Evolutionary conservation across 2,888 invertebrate genomes (phyloP), one percentile per base, ranked within the genome.

Genomic region (Cerceris rybyensis): DNA sequence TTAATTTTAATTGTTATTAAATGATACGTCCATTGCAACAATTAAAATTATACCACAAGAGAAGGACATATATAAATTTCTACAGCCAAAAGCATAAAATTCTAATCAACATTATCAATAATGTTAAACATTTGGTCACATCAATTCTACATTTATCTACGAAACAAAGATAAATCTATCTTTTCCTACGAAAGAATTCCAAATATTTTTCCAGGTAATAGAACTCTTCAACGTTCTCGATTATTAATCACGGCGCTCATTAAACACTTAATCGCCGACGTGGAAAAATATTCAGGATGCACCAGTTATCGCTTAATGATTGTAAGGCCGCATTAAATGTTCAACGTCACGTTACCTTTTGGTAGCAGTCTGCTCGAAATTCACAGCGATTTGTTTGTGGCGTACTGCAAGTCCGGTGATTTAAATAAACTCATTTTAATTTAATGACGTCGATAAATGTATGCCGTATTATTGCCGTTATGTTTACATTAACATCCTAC

Each of bases 371-470:
- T 17, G 46, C 46, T 52, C 54, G 71, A 74, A 79, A 81, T 76
- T 81, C 52, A 16, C 66, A 41, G 39, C 54, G 79, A 81, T 82
- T 81, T 82, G 80, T 82, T 70, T 71, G 76, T 64, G 82, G 82
- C 58, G 41, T 1, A 28, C 50, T 14, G 7, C 50, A 6, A 49
- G 28, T 9, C 42, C 39, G 50, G 42, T 71, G 71, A 80, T 81
- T 80, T 74, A 74, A 81, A 81, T 80, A 80, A 74, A 14, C 69
- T 60, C 54, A 42, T 80, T 81, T 77, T 81, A 64, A 80, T 81
- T 74, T 75, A 72, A 75, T 46, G 81, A 75, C 74, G 60, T 14
- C 77, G 71, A 81, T 75, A 80, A 80, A 80, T 75, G 70, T 50
- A 43, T 14, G 41, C 41, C 49, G 60, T 58, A 67, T 81, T 75